Conservation (phyloP, 2,797 vertebrate species). For the Pangasius djambal region DNA sequence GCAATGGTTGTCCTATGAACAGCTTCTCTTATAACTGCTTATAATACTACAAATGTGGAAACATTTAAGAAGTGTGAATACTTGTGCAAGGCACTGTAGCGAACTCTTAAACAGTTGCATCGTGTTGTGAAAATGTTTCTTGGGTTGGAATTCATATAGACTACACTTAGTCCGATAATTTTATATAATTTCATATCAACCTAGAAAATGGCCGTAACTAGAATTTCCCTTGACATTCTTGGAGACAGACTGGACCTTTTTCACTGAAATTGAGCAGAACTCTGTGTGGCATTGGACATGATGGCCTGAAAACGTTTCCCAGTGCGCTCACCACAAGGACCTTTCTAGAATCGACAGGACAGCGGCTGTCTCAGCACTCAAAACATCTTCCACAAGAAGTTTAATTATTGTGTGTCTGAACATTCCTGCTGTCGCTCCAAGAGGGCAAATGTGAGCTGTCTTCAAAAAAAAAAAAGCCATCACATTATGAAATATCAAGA, state of each 20-base stretch:
- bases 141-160: background rate
- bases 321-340: constrained; percentile 12
- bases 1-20: background rate
- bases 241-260: constrained; percentile 6
- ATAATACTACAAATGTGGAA: background rate
- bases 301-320: background rate
- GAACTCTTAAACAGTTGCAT: background rate
- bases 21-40: background rate
- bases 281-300: background rate
- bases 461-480: background rate
- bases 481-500: background rate
- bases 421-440: constrained; percentile 30
- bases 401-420: constrained; percentile 50
- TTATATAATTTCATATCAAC: background rate
- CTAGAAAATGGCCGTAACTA: background rate
- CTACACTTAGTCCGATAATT: too few species aligned
- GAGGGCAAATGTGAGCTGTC: constrained; percentile 6
- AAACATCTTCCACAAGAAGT: constrained; percentile 24
- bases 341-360: constrained; percentile 21
- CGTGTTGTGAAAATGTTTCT: background rate
- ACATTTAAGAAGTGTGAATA: background rate
- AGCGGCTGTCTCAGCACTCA: constrained; percentile 4
- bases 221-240: constrained; percentile 4
- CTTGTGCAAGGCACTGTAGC: background rate
- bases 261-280: background rate